Evolutionary conservation across 2,113 vertebrate species (phyloP).

Genomic region (Syrrhaptes paradoxus): DNA sequence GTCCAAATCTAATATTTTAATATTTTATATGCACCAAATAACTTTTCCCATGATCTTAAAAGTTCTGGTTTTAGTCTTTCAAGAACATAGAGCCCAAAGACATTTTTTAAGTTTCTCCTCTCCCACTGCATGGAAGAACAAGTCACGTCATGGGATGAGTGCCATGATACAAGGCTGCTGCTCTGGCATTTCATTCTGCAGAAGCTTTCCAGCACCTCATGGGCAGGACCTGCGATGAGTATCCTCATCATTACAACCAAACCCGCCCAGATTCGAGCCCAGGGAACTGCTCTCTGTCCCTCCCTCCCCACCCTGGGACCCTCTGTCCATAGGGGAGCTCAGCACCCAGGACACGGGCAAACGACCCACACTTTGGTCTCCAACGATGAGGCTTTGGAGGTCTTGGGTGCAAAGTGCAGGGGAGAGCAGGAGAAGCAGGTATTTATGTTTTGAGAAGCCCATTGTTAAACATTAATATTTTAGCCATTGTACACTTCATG

Average conservation of each 20-base stretch:
- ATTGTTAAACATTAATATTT: conserved; percentile 41
- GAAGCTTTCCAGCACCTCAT: neutral
- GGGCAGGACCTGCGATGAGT: neutral
- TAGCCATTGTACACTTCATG: conserved; percentile 39
- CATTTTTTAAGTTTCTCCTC: neutral
- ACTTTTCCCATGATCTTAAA: neutral
- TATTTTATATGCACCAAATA: neutral
- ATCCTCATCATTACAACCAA: neutral
- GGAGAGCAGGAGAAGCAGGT: neutral
- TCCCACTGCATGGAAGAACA: neutral
- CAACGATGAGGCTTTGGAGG: neutral
- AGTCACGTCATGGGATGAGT: neutral
- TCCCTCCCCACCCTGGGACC: neutral
- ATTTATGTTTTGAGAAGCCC: conserved; percentile 11
- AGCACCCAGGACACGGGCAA: neutral
- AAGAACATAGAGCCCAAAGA: neutral
- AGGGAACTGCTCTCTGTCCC: neutral
- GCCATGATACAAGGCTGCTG: neutral
- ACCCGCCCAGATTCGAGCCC: neutral
- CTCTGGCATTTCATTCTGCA: neutral
- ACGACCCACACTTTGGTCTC: accelerated
- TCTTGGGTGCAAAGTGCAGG: neutral
- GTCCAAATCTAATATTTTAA: neutral
- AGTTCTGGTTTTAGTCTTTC: neutral
- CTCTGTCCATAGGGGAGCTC: neutral